phyloP scores from a whole-genome alignment of 2,113 vertebrate species.

The Stercorarius parasiticus region DNA sequence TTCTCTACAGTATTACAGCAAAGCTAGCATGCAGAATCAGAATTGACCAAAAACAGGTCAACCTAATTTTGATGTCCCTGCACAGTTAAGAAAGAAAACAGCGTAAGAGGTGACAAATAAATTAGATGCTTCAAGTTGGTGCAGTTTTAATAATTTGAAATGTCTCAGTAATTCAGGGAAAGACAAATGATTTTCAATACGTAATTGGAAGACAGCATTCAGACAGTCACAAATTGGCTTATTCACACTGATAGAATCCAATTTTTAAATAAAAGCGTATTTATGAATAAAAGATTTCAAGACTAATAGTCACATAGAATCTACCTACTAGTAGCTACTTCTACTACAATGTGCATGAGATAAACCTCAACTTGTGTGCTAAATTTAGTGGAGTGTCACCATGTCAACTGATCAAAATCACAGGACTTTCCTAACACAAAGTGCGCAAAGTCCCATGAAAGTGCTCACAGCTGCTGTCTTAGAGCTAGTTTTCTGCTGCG shows the following conservation, averaged over 20 bases:
- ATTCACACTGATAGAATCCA: background rate
- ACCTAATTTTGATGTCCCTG: background rate
- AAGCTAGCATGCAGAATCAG: background rate
- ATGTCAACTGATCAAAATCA: background rate
- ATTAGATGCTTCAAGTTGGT: background rate
- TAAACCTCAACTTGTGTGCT: background rate
- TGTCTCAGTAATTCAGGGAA: background rate
- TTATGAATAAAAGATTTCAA: background rate
- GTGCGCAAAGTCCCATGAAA: background rate
- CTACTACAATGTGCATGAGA: background rate
- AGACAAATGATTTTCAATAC: background rate
- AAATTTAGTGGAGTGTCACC: background rate
- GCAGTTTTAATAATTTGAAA: conserved; percentile 38
- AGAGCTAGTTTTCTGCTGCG: background rate
- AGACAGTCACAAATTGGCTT: conserved; percentile 1
- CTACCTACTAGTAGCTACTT: background rate
- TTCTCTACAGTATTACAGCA: background rate
- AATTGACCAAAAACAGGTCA: background rate
- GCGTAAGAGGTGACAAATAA: background rate
- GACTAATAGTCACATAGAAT: background rate
- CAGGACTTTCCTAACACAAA: background rate
- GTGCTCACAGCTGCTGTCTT: background rate
- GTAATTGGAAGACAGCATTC: background rate
- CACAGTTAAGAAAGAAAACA: conserved; percentile 36
- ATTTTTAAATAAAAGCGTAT: background rate